Conservation (phyloP, 1,140 invertebrate species). For the Scaptodrosophila lebanonensis region DNA sequence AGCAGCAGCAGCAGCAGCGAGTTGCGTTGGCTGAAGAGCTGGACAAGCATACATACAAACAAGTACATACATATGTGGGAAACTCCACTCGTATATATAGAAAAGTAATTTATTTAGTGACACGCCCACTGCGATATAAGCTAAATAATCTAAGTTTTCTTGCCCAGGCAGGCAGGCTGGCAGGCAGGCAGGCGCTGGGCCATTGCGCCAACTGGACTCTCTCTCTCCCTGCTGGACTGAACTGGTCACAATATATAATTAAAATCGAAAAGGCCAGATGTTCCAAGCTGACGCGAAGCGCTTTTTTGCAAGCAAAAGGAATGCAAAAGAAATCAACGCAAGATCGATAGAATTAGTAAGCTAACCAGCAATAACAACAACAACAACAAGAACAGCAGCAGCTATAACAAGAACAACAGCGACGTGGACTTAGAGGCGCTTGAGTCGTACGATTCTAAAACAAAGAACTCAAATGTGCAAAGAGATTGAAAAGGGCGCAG, state of each 20-base stretch:
- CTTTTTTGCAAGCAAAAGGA: conserved; percentile 32
- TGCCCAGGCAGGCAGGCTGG: conserved; percentile 23
- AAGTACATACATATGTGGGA: conserved; percentile 4
- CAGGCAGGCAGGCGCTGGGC: conserved; percentile 6
- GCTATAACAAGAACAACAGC: neutral
- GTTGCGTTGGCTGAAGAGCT: too few relatives aligned
- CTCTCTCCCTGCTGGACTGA: conserved; percentile 17
- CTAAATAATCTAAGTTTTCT: conserved; percentile 56
- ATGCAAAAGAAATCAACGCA: conserved; percentile 33
- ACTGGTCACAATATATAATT: conserved; percentile 74
- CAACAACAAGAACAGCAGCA: conserved; percentile 6
- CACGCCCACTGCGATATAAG: conserved; percentile 66
- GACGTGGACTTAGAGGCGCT: neutral
- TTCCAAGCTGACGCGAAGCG: conserved; percentile 11
- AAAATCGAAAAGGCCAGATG: conserved; percentile 72
- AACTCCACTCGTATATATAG: conserved; percentile 46
- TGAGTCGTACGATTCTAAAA: neutral
- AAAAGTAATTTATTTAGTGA: conserved; percentile 75
- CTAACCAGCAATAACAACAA: conserved; percentile 10
- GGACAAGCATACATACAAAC: conserved; percentile 7
- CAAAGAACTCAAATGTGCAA: conserved; percentile 18
- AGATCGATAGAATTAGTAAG: conserved; percentile 32
- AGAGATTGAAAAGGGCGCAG: conserved; percentile 47
- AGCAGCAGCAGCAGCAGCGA: too few relatives aligned
- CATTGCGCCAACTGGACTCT: neutral